Evolutionary conservation across 92 coral and sea anemone genomes (phyloP).

Genomic region (Paramuricea clavata): DNA sequence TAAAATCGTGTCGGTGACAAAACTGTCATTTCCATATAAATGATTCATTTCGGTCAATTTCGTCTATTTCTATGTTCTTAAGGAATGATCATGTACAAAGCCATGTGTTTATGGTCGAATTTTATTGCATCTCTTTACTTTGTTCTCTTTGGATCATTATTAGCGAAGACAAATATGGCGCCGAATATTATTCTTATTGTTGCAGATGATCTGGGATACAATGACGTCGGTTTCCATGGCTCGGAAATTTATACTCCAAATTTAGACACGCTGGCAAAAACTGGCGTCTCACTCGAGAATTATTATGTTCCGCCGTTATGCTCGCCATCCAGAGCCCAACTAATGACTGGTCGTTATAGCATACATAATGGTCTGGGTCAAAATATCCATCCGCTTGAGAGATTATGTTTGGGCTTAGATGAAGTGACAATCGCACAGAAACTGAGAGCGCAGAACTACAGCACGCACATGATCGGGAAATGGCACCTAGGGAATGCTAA

Average conservation of each 20-base stretch:
- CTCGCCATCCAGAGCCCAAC: slow-evolving; percentile 84
- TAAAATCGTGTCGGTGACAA: too few species aligned
- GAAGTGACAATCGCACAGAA: slow-evolving; percentile 68
- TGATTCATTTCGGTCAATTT: not conserved
- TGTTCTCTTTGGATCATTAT: too few species aligned
- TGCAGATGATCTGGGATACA: slow-evolving; percentile 35
- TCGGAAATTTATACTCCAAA: slow-evolving; percentile 31
- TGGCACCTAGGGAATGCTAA: slow-evolving; percentile 87
- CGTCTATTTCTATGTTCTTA: too few species aligned
- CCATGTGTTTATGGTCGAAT: too few species aligned
- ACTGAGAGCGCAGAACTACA: slow-evolving; percentile 74
- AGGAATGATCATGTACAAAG: too few species aligned
- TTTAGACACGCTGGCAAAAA: slow-evolving; percentile 17
- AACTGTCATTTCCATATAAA: not conserved
- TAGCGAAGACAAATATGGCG: not conserved
- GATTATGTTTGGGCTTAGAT: slow-evolving; percentile 73
- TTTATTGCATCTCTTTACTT: too few species aligned
- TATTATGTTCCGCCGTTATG: slow-evolving; percentile 72
- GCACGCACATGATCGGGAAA: slow-evolving; percentile 88
- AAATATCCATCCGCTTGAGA: slow-evolving; percentile 62
- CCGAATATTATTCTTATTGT: slow-evolving; percentile 23
- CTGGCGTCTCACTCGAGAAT: slow-evolving; percentile 19
- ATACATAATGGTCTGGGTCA: slow-evolving; percentile 85
- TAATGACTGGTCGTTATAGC: slow-evolving; percentile 83
- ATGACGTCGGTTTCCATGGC: slow-evolving; percentile 21